These are phyloP conservation scores for Drosophila setosimentum DNA, from an alignment of 2,888 invertebrate species.

Conservation along the genomic window DNA sequence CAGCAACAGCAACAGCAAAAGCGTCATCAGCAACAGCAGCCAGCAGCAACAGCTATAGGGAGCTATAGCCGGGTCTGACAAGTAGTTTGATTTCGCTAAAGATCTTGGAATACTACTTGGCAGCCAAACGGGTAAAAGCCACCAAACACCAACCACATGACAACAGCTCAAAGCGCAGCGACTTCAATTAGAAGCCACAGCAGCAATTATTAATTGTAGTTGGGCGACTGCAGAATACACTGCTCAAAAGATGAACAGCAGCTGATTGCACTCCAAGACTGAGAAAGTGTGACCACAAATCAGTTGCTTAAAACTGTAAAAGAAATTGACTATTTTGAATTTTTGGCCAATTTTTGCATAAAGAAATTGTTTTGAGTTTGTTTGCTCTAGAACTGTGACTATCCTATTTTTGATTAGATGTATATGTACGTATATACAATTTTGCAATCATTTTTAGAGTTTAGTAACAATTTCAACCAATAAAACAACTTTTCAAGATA, in stretches of 20 bases:
- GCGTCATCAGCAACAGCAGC: constrained; percentile 1
- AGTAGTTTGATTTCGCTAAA: constrained; percentile 35
- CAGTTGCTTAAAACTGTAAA: background rate
- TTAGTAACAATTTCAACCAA: too few species aligned
- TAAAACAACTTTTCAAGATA: background rate
- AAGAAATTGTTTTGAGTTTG: background rate
- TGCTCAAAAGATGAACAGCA: background rate
- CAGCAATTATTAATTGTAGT: background rate
- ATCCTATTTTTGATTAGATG: too few species aligned
- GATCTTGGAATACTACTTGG: constrained; percentile 16
- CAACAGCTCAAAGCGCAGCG: constrained; percentile 41
- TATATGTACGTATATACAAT: background rate
- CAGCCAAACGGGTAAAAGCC: background rate
- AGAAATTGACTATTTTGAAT: background rate
- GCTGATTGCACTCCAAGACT: background rate
- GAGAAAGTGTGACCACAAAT: background rate
- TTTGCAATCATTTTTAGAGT: background rate
- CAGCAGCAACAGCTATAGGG: constrained; percentile 26
- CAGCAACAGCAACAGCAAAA: constrained; percentile 9
- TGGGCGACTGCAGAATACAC: background rate
- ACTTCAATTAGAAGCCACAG: constrained; percentile 53
- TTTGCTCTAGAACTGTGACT: too few species aligned
- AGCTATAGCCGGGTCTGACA: background rate
- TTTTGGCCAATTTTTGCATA: background rate
- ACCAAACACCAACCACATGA: constrained; percentile 27